A percentile compares a stretch with the other conserved stretches of the same genome.
Evolutionary conservation across 1,140 invertebrate species (phyloP).

Genomic region (Ctenoplectra terminalis): DNA sequence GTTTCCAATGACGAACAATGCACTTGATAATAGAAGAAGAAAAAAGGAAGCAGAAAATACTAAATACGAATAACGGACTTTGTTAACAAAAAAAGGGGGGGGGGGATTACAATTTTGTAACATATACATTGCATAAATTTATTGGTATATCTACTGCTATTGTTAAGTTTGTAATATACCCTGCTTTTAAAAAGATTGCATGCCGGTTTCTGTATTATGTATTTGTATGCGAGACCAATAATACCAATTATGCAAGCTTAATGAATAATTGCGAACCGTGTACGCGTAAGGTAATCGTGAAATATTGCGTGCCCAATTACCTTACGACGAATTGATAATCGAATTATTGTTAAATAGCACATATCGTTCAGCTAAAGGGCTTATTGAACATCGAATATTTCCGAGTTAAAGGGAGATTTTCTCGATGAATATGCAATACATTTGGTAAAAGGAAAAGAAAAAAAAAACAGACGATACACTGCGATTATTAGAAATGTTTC

Average conservation of each 20-base stretch:
- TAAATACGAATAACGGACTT: constrained; percentile 42
- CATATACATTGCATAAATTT: constrained; percentile 72
- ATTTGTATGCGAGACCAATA: constrained; percentile 60
- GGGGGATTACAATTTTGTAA: constrained; percentile 66
- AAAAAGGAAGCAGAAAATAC: background rate
- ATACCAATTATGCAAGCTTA: constrained; percentile 46
- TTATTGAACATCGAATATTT: constrained; percentile 65
- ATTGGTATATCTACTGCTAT: constrained; percentile 59
- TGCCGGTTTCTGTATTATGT: constrained; percentile 63
- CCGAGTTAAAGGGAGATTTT: constrained; percentile 36
- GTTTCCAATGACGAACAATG: constrained; percentile 48
- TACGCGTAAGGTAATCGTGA: constrained; percentile 25
- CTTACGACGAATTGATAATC: constrained; percentile 42
- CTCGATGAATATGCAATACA: constrained; percentile 4
- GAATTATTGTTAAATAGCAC: constrained; percentile 57
- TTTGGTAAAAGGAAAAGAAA: background rate
- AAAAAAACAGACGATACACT: constrained; percentile 6
- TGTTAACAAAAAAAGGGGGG: constrained; percentile 52
- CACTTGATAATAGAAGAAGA: constrained; percentile 21
- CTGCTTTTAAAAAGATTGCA: constrained; percentile 58
- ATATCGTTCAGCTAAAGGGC: constrained; percentile 58
- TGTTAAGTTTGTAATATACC: constrained; percentile 67
- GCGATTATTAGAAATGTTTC: constrained; percentile 54
- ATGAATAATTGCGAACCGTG: constrained; percentile 34
- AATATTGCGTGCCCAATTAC: constrained; percentile 42